These are phyloP conservation scores for Orthonychiurus folsomi DNA, from an alignment of 2,888 invertebrate species.

Conservation along the genomic window DNA sequence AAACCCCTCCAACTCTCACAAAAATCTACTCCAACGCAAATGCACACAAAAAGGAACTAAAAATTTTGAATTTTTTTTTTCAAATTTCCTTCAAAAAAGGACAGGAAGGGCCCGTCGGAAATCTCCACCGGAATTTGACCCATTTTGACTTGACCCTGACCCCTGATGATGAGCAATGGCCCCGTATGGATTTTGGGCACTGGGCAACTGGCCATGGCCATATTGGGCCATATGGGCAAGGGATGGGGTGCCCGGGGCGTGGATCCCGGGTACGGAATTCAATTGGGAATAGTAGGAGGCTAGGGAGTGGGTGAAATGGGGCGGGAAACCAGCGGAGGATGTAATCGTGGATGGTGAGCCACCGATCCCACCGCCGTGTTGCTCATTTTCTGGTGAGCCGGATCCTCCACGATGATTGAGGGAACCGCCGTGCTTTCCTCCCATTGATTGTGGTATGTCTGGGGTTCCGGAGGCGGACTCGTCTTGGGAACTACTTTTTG, in stretches of 20 bases:
- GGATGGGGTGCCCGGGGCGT: slow-evolving; percentile 29
- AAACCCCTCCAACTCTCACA: no score
- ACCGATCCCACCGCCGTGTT: slow-evolving; percentile 24
- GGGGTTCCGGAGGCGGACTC: slow-evolving; percentile 38
- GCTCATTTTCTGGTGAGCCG: slow-evolving; percentile 28
- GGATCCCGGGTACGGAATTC: slow-evolving; percentile 38
- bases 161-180: slow-evolving; percentile 33
- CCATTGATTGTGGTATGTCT: slow-evolving; percentile 24
- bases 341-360: slow-evolving; percentile 33
- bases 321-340: slow-evolving; percentile 35
- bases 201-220: slow-evolving; percentile 34
- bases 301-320: slow-evolving; percentile 36
- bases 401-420: slow-evolving; percentile 25
- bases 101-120: slow-evolving; percentile 66
- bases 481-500: slow-evolving; percentile 40
- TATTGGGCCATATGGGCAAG: slow-evolving; percentile 38
- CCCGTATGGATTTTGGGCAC: slow-evolving; percentile 37
- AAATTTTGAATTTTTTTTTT: no score
- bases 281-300: slow-evolving; percentile 45
- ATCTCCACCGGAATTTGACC: slow-evolving; percentile 50
- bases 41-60: no score
- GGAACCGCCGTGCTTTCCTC: slow-evolving; percentile 18
- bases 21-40: no score
- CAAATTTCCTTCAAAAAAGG: slow-evolving; percentile 79
- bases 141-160: slow-evolving; percentile 22